Evolutionary conservation across 2,888 invertebrate species (phyloP).

Genomic region (Polydrusus tereticollis): DNA sequence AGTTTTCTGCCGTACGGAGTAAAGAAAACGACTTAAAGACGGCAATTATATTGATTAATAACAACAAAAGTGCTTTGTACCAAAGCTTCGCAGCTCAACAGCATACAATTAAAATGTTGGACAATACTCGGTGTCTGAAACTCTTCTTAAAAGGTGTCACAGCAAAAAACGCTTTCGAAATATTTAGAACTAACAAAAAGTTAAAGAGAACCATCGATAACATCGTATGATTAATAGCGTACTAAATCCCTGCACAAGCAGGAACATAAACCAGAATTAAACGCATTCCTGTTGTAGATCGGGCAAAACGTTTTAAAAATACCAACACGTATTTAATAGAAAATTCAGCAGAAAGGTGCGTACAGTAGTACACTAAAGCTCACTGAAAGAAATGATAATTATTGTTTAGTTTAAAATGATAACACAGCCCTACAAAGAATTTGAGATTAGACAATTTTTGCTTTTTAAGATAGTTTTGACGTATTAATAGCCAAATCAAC

Average conservation of each 20-base stretch:
- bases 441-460: too few relatives aligned
- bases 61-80: background rate
- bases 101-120: background rate
- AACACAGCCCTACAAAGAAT: too few relatives aligned
- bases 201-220: constrained; percentile 32
- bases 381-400: too few relatives aligned
- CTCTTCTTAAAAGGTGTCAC: background rate
- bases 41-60: background rate
- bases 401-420: too few relatives aligned
- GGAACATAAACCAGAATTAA: constrained; percentile 34
- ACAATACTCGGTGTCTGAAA: background rate
- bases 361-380: too few relatives aligned
- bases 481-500: too few relatives aligned
- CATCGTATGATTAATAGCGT: constrained; percentile 34
- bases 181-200: constrained; percentile 17
- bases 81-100: background rate
- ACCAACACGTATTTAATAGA: too few relatives aligned
- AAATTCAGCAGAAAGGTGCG: too few relatives aligned
- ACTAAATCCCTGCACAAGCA: constrained; percentile 34
- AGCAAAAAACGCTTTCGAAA: constrained; percentile 15
- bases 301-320: background rate
- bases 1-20: background rate
- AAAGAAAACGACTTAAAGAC: too few relatives aligned
- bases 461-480: too few relatives aligned
- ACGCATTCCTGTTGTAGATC: constrained; percentile 23